phyloP scores from a whole-genome alignment of 53 echinoderm and acorn worm species.

The Hippasteria phrygiana region DNA sequence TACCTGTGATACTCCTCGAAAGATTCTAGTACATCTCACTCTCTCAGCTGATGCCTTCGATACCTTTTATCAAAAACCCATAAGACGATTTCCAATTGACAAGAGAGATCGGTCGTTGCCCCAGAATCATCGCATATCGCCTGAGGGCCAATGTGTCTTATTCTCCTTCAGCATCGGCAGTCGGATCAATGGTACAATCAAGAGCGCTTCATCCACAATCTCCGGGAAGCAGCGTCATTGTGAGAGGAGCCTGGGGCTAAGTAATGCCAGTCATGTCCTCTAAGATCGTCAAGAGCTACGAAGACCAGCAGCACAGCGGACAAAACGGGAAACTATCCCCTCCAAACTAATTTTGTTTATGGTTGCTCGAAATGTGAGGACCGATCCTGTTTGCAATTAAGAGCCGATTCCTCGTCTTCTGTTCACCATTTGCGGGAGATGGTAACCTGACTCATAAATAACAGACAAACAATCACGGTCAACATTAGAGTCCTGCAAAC shows the following conservation, averaged over 20 bases:
- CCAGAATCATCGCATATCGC: neutral
- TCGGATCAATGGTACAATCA: conserved; percentile 17
- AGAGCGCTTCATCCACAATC: neutral
- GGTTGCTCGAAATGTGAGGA: no score
- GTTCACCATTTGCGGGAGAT: no score
- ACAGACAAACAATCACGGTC: no score
- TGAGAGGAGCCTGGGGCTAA: neutral
- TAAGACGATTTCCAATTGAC: neutral
- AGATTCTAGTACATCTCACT: neutral
- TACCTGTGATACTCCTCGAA: no score
- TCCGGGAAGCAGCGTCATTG: neutral
- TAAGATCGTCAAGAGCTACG: neutral
- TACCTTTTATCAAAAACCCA: no score
- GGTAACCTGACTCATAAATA: no score
- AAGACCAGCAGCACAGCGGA: no score
- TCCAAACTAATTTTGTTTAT: no score
- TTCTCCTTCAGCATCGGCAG: conserved; percentile 3
- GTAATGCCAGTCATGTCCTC: neutral
- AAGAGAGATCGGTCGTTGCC: neutral
- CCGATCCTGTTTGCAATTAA: no score
- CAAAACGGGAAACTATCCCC: no score
- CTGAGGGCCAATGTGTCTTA: conserved; percentile 17
- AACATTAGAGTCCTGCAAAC: no score
- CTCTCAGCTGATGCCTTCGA: neutral
- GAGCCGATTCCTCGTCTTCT: no score